These are phyloP conservation scores for Phalacrocorax aristotelis DNA, from an alignment of 2,113 vertebrate species.

Conservation along the genomic window DNA sequence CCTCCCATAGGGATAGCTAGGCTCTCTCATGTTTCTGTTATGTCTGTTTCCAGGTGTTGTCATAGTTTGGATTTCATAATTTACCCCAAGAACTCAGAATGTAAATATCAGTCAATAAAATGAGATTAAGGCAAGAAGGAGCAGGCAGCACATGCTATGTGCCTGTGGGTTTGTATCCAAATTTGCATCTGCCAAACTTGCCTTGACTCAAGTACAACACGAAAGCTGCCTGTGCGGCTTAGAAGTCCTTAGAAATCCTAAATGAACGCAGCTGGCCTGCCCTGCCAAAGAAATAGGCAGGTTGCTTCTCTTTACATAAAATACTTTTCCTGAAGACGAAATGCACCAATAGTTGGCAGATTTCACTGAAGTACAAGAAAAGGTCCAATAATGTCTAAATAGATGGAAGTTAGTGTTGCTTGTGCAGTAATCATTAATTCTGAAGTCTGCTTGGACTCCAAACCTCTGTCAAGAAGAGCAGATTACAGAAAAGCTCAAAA, in stretches of 20 bases:
- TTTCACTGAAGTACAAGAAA: background rate
- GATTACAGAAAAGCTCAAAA: background rate
- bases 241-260: background rate
- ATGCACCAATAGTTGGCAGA: background rate
- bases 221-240: background rate
- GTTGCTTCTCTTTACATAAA: background rate
- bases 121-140: slow-evolving; percentile 1
- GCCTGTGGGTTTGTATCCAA: background rate
- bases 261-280: background rate
- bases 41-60: slow-evolving; percentile 19
- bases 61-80: background rate
- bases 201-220: background rate
- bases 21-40: background rate
- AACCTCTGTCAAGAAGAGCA: background rate
- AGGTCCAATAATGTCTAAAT: background rate
- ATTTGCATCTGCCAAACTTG: background rate
- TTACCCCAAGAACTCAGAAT: background rate
- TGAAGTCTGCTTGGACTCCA: background rate
- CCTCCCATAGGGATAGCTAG: background rate
- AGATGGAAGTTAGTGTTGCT: background rate
- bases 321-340: background rate
- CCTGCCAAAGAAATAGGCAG: background rate
- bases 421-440: background rate
- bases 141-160: background rate
- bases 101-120: slow-evolving; percentile 14